phyloP scores from a whole-genome alignment of 2,888 invertebrate genomes.

The Eudasyphora cyanicolor region DNA sequence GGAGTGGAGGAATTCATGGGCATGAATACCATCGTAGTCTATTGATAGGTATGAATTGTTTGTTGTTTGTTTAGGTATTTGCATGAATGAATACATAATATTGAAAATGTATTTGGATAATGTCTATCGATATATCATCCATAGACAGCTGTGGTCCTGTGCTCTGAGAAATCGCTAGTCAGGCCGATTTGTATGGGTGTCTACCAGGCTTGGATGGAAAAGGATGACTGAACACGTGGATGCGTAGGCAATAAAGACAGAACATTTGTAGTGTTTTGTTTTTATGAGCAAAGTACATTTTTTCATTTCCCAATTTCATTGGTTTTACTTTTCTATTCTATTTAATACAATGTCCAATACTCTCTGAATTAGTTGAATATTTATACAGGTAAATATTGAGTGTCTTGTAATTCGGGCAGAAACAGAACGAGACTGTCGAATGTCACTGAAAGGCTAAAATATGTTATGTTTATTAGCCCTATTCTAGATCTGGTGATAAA shows the following conservation, averaged over 20 bases:
- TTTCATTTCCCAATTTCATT: too few species aligned
- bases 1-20: constrained; percentile 24
- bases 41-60: constrained; percentile 44
- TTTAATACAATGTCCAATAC: too few species aligned
- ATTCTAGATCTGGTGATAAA: too few species aligned
- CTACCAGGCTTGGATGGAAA: background rate
- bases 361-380: too few species aligned
- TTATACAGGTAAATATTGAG: too few species aligned
- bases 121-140: constrained; percentile 30
- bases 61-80: constrained; percentile 60
- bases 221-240: background rate
- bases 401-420: too few species aligned
- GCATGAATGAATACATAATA: constrained; percentile 56
- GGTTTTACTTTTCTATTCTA: too few species aligned
- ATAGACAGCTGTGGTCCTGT: constrained; percentile 44
- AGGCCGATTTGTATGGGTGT: background rate
- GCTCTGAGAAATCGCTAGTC: background rate
- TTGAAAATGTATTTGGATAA: constrained; percentile 51
- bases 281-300: too few species aligned
- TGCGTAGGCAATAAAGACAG: background rate
- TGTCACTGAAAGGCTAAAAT: too few species aligned
- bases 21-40: background rate
- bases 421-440: too few species aligned
- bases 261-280: background rate
- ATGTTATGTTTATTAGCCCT: too few species aligned